Base-by-base conservation (phyloP, 2,113 vertebrate genomes). In the Psittacus erithacus region DNA sequence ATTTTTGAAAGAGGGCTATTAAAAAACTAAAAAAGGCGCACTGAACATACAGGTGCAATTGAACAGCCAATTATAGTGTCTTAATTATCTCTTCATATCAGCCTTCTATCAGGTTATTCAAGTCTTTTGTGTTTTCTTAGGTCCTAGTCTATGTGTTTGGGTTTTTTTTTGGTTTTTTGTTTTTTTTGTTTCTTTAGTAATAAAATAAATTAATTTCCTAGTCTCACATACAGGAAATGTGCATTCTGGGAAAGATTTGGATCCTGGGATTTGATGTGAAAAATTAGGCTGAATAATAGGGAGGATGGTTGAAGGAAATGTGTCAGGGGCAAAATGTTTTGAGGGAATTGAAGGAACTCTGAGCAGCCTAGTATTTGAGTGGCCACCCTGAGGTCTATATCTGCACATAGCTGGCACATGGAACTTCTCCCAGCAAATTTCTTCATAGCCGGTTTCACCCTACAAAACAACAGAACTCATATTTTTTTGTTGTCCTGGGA, bases 401-500 rank as follows among this genome's bases (percentile, higher is more conserved):
- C 11, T 0, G 1, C 10, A 9, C 1, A 7, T 10, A 35, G 16
- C 10, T 39, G 53, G 15, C 19, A 86, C 6, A 9, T 24, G 20
- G 38, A 71, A 23, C 11, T 53, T 76, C 33, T 90, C 23, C 46
- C 31, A 57, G 1, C 12, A 88, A 38, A 18, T 8, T 64, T 76
- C 39, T 57, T 33, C 19, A 24, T 4, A 68, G 22, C 11, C 18
- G 59, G n/a, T 29, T 46, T 43, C 43, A 62, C 10, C 17, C 11
- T 63, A 25, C 8, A n/a, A 28, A 88, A 29, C 17, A 76, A 39
- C 5, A 82, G 7, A 55, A 8, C 5, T 41, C 63, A 15, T 57
- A 8, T 64, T 62, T 55, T n/a, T 14, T 35, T 59, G 5, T n/a
- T 71, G 24, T 24, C 19, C 33, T 80, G 49, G 13, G 29, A 65